Evolutionary conservation across 2,888 invertebrate genomes (phyloP).

Genomic region (Athripsodes cinereus): DNA sequence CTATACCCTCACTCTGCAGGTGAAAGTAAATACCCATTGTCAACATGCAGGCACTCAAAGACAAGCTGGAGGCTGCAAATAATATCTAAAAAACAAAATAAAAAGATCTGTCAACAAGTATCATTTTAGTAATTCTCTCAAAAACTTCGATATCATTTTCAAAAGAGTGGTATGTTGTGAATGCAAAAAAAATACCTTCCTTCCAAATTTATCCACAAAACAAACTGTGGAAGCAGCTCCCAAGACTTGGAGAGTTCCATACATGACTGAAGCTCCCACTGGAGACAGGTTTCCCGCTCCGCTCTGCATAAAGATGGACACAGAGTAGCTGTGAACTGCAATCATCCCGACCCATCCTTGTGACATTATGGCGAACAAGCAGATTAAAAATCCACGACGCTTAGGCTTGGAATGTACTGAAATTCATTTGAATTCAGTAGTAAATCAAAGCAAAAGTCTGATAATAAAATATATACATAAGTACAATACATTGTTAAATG

Average conservation of each 20-base stretch:
- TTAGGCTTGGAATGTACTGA: constrained; percentile 13
- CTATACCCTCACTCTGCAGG: background rate
- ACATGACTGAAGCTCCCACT: constrained; percentile 12
- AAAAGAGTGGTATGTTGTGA: too few species aligned
- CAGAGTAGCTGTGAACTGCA: constrained; percentile 19
- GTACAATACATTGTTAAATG: too few species aligned
- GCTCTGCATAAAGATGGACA: constrained; percentile 20
- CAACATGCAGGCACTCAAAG: constrained; percentile 12
- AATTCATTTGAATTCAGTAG: too few species aligned
- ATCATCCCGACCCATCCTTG: constrained; percentile 20
- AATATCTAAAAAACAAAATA: background rate
- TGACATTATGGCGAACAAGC: constrained; percentile 1
- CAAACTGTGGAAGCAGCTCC: constrained; percentile 9
- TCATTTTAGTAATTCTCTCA: too few species aligned
- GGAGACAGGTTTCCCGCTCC: constrained; percentile 10
- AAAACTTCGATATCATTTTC: too few species aligned
- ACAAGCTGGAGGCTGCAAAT: constrained; percentile 6
- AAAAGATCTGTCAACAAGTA: too few species aligned
- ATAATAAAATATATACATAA: too few species aligned
- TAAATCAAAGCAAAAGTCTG: too few species aligned
- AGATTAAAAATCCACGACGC: constrained; percentile 16
- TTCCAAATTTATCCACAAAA: constrained; percentile 15
- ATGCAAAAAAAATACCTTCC: too few species aligned
- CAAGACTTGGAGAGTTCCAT: constrained; percentile 20
- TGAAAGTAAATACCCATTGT: constrained; percentile 11